Conservation (phyloP, 2,888 invertebrate genomes). For the Xanthorhoe designata region DNA sequence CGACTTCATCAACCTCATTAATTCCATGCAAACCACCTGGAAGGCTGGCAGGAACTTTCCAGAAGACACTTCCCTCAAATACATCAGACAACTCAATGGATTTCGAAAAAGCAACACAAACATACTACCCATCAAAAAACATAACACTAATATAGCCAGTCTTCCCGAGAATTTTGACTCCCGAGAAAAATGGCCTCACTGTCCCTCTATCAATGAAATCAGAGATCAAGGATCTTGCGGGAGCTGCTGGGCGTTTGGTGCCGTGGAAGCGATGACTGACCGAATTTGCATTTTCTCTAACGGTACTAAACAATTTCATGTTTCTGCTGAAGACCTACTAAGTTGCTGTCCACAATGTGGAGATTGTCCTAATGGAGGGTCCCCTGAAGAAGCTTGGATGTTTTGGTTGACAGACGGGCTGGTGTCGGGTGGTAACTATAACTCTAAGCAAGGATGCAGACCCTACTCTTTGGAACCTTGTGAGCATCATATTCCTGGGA, state of each 20-base stretch:
- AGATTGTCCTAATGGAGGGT: neutral
- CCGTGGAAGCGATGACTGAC: neutral
- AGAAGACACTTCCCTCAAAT: neutral
- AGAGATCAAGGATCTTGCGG: slow-evolving; percentile 1
- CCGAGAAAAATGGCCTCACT: neutral
- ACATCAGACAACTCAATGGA: neutral
- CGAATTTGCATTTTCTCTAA: neutral
- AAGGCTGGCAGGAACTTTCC: neutral
- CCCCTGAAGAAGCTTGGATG: neutral
- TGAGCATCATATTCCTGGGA: neutral
- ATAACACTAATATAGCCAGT: neutral
- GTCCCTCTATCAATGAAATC: neutral
- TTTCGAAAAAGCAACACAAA: neutral
- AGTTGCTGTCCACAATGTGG: neutral
- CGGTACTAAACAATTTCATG: neutral
- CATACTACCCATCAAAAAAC: neutral
- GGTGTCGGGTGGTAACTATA: neutral
- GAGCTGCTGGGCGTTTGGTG: slow-evolving; percentile 1
- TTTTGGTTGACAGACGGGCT: neutral
- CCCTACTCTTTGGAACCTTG: neutral
- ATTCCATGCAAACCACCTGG: neutral
- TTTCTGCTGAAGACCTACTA: neutral
- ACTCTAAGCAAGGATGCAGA: neutral
- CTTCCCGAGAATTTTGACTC: neutral
- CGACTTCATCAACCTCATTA: neutral